These are phyloP conservation scores for Pangasius mekongensis DNA, from an alignment of 2,797 vertebrate species.

Conservation along the genomic window DNA sequence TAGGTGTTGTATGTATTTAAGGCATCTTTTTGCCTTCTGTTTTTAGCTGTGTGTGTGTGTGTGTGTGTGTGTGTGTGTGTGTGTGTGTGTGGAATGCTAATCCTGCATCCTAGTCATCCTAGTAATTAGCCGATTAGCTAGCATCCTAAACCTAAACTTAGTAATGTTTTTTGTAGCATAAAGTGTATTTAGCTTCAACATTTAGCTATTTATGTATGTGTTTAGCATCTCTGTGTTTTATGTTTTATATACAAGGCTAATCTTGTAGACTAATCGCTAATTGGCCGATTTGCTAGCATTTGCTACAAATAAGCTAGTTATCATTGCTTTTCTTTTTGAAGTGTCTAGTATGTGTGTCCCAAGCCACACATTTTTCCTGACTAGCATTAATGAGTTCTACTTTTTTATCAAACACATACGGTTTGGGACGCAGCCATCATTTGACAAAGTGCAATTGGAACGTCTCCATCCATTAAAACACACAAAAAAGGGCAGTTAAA, in stretches of 20 bases:
- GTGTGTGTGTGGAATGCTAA: background rate
- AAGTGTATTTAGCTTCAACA: background rate
- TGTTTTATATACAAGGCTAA: background rate
- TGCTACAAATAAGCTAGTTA: background rate
- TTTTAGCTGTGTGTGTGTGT: no score
- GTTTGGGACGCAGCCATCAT: slow-evolving; percentile 8
- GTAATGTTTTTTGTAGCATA: background rate
- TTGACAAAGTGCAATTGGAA: slow-evolving; percentile 32
- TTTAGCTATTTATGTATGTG: background rate
- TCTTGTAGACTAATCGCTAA: background rate
- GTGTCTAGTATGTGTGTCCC: background rate
- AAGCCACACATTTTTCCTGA: background rate
- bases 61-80: background rate
- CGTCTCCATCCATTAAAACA: slow-evolving; percentile 37
- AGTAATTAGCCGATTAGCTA: background rate
- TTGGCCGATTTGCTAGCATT: background rate
- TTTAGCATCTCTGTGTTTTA: background rate
- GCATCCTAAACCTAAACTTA: background rate
- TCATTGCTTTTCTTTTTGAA: background rate
- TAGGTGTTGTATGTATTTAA: no score
- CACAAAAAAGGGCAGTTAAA: slow-evolving; percentile 65
- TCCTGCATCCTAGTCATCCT: background rate
- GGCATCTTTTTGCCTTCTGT: no score
- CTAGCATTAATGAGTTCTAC: slow-evolving; percentile 13
- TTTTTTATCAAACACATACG: slow-evolving; percentile 16